Conservation (phyloP, 2,888 invertebrate species). For the Tetheella fluctuosa region DNA sequence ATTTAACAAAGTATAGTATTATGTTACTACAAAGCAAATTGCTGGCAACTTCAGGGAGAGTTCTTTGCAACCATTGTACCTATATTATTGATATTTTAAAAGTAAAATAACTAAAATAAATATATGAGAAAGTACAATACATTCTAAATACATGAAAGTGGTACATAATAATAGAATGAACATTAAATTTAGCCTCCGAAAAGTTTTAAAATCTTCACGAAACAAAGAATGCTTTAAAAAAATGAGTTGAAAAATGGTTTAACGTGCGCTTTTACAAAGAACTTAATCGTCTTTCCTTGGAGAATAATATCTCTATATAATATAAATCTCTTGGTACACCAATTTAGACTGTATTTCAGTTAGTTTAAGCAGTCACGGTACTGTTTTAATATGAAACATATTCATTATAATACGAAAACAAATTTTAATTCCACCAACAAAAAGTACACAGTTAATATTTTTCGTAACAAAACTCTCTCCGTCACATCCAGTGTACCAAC, state of each 20-base stretch:
- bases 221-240: conserved; percentile 54
- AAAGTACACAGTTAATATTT: neutral
- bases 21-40: too few relatives aligned
- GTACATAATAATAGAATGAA: conserved; percentile 32
- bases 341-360: too few relatives aligned
- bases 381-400: too few relatives aligned
- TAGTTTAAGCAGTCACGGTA: too few relatives aligned
- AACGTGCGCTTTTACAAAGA: conserved; percentile 27
- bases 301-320: neutral
- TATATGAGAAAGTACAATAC: neutral
- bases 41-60: too few relatives aligned
- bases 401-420: too few relatives aligned
- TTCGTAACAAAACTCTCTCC: neutral
- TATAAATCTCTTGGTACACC: too few relatives aligned
- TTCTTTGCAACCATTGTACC: too few relatives aligned
- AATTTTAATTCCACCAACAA: neutral
- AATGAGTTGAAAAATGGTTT: conserved; percentile 53
- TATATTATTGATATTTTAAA: too few relatives aligned
- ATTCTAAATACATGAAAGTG: neutral
- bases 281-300: conserved; percentile 11
- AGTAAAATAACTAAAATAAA: neutral
- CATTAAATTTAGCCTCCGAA: conserved; percentile 39
- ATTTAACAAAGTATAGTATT: too few relatives aligned
- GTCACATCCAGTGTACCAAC: neutral
- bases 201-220: conserved; percentile 38